Evolutionary conservation across 1,140 invertebrate genomes (phyloP).

Genomic region (Lucilia sericata): DNA sequence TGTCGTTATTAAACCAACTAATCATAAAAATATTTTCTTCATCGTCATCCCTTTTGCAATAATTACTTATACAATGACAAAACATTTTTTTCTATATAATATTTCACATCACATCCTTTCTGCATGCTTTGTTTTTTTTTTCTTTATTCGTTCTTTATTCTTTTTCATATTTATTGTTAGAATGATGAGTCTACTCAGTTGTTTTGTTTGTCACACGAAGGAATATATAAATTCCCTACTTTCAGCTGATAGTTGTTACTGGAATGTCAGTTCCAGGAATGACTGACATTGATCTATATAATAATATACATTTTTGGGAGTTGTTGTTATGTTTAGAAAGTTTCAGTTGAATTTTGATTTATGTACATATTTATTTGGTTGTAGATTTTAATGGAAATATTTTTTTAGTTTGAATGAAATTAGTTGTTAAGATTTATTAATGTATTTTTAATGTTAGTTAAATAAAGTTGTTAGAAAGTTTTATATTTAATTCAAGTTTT

Average conservation of each 20-base stretch:
- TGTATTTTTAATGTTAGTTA: too few species aligned
- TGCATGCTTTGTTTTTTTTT: background rate
- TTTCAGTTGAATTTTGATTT: too few species aligned
- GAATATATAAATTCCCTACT: too few species aligned
- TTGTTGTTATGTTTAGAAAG: background rate
- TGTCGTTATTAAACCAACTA: background rate
- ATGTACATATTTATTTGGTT: too few species aligned
- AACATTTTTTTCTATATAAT: background rate
- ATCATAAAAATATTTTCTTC: background rate
- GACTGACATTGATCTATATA: too few species aligned
- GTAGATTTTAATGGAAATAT: too few species aligned
- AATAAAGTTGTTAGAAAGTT: too few species aligned
- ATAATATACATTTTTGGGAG: background rate
- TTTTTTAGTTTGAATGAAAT: too few species aligned
- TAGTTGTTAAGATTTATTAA: too few species aligned
- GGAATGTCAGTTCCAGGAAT: background rate
- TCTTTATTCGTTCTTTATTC: too few species aligned
- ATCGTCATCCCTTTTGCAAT: background rate
- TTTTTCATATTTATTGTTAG: background rate
- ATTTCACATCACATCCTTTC: background rate
- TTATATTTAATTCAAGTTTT: too few species aligned
- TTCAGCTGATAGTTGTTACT: background rate
- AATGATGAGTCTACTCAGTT: background rate
- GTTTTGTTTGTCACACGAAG: too few species aligned
- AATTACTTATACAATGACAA: conserved; percentile 21